Evolutionary conservation across 2,113 vertebrate species (phyloP).

Genomic region (Ptyas mucosa): DNA sequence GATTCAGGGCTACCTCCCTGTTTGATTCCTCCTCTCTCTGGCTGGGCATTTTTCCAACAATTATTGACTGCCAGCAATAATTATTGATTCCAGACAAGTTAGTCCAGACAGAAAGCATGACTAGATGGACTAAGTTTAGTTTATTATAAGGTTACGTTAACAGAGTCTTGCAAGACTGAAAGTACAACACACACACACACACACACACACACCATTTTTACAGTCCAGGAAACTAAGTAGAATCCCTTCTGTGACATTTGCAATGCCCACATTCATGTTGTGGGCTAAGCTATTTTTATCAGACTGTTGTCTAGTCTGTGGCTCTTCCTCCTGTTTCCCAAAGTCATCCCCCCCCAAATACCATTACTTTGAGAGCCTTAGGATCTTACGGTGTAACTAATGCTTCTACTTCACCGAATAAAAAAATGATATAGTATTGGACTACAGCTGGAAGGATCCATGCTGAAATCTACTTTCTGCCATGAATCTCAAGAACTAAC

Average conservation of each 20-base stretch:
- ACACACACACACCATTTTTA: background rate
- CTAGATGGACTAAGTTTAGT: background rate
- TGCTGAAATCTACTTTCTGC: background rate
- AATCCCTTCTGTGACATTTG: background rate
- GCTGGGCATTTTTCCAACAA: background rate
- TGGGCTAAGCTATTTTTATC: background rate
- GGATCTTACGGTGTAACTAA: background rate
- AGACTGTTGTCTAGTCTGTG: background rate
- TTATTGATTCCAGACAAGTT: background rate
- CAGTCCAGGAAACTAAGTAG: background rate
- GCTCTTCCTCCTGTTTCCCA: background rate
- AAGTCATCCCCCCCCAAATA: background rate
- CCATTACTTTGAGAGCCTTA: background rate
- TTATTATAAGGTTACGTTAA: background rate
- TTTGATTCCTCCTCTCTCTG: background rate
- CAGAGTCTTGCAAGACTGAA: background rate
- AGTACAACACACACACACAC: no score
- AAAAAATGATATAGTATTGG: background rate
- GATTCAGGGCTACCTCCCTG: background rate
- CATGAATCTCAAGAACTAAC: background rate
- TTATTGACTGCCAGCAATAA: background rate
- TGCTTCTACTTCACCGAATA: background rate
- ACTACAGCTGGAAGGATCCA: background rate
- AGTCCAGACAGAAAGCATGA: background rate
- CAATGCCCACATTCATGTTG: background rate